Base-by-base conservation (phyloP, 2,113 vertebrate species). In the Megaceryle maxima region DNA sequence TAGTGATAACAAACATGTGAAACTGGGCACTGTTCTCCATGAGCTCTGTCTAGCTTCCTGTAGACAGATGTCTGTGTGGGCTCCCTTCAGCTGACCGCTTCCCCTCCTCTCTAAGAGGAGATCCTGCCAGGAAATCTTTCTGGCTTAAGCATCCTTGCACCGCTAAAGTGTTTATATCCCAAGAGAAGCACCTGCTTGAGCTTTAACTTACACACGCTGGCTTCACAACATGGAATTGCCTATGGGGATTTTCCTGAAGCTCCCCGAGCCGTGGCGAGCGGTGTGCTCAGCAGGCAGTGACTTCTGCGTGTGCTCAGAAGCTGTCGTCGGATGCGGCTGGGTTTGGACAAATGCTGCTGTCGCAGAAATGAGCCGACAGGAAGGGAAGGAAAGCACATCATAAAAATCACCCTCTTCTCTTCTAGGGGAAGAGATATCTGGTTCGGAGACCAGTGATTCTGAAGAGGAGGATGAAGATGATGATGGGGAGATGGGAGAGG, bases 401-500 rank as follows among this genome's bases (percentile, higher is more conserved):
- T 13, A 16, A 64, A 96, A 96, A 73, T 14, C 21, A 29, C 25
- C 5, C 6, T 24, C 4, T 96, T 95, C 37, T 84, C 7, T 97
- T 96, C 44, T 72, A 99, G 99, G 99, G 46, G 99, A 99, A 96
- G 99, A 99, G 97, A 99, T 99, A 85, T 99, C 99, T 43, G 99
- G 99, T 46, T 99, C 99, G 8, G 99, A 99, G 78, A 98, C 96
- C 43, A 99, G 99, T 44, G 99, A 98, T 11, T 99, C 99, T 83
- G 99, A 99, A 80, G 99, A 99, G 19, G 98, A 99, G 76, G 99
- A 98, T 17, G 98, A 99, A 29, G 99, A 99, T 56, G 99, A 99
- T 12, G 99, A 99, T 20, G 98, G 98, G 33, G 99, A 99, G 78
- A 92, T 98, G 67, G 98, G 98, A 56, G 99, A 99, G 46, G 98